A percentile compares a stretch with the other conserved stretches of the same genome.
These are phyloP conservation scores for Philotrypesis tridentata DNA, from an alignment of 1,140 invertebrate genomes.

Conservation along the genomic window DNA sequence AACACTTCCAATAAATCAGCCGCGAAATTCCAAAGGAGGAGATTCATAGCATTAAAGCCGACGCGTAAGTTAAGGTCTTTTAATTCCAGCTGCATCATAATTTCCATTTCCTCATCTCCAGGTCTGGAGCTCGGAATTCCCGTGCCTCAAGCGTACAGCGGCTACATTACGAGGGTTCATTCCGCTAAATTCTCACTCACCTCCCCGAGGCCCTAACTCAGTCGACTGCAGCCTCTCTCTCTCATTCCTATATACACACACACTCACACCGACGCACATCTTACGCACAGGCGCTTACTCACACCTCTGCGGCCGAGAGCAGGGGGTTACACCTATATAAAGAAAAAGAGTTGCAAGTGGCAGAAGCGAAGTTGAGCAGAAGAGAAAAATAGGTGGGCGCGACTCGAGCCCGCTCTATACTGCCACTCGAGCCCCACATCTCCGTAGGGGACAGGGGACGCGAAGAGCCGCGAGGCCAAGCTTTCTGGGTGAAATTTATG, in stretches of 20 bases:
- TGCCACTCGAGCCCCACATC: neutral
- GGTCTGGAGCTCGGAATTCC: constrained; percentile 1
- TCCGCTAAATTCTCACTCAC: constrained; percentile 16
- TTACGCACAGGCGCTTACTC: constrained; percentile 7
- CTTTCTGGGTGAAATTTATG: neutral
- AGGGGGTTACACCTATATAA: too few relatives aligned
- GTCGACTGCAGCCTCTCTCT: neutral
- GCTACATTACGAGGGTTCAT: constrained; percentile 23
- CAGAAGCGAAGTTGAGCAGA: constrained; percentile 35
- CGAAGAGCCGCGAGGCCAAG: neutral
- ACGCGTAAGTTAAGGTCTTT: neutral
- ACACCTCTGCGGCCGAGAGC: neutral
- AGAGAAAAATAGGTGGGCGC: constrained; percentile 40
- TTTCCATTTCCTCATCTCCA: constrained; percentile 24
- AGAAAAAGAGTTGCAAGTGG: constrained; percentile 3
- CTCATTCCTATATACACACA: neutral
- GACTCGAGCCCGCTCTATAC: neutral
- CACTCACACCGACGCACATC: too few relatives aligned
- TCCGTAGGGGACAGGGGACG: neutral
- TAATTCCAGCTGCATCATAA: constrained; percentile 38
- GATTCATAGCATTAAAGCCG: constrained; percentile 8
- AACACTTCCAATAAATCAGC: neutral
- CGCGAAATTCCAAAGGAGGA: neutral
- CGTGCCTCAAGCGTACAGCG: neutral
- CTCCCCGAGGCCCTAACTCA: neutral